Evolutionary conservation across 2,797 vertebrate genomes (phyloP).

Genomic region (Notamacropus eugenii): DNA sequence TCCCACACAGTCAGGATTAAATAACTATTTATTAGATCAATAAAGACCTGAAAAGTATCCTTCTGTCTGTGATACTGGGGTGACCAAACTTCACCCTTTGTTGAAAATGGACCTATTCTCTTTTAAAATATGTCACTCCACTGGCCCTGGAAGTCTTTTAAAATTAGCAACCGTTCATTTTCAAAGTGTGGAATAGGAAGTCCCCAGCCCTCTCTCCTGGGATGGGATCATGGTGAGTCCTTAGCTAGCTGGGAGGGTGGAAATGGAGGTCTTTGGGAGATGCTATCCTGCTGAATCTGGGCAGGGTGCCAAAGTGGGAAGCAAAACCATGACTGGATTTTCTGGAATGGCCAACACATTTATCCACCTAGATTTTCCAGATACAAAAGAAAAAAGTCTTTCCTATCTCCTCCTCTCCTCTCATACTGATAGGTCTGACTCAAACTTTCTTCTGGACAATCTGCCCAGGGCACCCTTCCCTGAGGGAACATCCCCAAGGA

Average conservation of each 20-base stretch:
- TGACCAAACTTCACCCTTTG: neutral
- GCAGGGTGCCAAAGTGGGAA: neutral
- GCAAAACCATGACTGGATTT: neutral
- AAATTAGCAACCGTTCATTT: neutral
- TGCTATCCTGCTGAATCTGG: neutral
- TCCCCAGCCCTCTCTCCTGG: neutral
- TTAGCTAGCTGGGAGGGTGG: neutral
- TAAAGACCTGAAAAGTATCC: neutral
- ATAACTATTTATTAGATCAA: neutral
- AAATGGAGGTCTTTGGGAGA: neutral
- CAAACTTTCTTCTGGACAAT: neutral
- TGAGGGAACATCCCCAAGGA: neutral
- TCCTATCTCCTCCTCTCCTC: neutral
- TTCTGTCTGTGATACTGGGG: neutral
- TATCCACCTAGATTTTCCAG: neutral
- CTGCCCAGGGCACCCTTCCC: neutral
- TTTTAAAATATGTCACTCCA: conserved; percentile 8
- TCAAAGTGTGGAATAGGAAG: neutral
- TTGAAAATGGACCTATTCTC: neutral
- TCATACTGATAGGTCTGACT: neutral
- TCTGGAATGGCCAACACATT: neutral
- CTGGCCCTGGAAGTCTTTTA: conserved; percentile 9
- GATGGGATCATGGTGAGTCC: neutral
- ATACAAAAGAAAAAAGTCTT: neutral
- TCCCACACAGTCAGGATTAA: neutral